Evolutionary conservation across 2,888 invertebrate genomes (phyloP).

Genomic region (Nomada goodeniana): DNA sequence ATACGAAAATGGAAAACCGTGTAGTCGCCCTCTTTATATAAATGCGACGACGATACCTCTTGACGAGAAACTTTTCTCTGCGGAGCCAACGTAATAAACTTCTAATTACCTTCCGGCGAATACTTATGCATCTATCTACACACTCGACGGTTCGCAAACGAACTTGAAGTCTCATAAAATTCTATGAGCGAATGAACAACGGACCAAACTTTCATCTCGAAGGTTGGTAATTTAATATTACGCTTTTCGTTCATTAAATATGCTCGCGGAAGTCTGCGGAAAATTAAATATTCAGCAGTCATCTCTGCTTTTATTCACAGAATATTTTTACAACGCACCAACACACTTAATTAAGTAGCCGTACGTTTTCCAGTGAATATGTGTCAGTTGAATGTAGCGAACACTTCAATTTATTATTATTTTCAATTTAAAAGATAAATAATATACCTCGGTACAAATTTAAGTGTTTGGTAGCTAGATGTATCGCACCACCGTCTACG

Average conservation of each 20-base stretch:
- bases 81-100: constrained; percentile 45
- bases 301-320: no score
- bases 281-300: background rate
- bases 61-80: constrained; percentile 26
- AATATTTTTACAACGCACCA: no score
- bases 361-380: no score
- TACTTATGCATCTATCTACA: constrained; percentile 5
- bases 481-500: no score
- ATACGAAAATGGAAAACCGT: no score
- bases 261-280: background rate
- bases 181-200: constrained; percentile 8
- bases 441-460: no score
- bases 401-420: no score
- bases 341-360: no score
- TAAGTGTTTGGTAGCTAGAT: no score
- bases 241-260: constrained; percentile 13
- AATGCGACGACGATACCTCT: background rate
- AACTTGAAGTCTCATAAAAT: constrained; percentile 34
- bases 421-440: no score
- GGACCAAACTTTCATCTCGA: constrained; percentile 8
- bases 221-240: constrained; percentile 18
- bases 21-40: no score
- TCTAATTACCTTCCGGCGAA: constrained; percentile 50
- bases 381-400: no score
- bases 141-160: constrained; percentile 5